Evolutionary conservation across 2,888 invertebrate genomes (phyloP), one percentile per base, ranked within the genome.

Genomic region (Sympetrum striolatum): DNA sequence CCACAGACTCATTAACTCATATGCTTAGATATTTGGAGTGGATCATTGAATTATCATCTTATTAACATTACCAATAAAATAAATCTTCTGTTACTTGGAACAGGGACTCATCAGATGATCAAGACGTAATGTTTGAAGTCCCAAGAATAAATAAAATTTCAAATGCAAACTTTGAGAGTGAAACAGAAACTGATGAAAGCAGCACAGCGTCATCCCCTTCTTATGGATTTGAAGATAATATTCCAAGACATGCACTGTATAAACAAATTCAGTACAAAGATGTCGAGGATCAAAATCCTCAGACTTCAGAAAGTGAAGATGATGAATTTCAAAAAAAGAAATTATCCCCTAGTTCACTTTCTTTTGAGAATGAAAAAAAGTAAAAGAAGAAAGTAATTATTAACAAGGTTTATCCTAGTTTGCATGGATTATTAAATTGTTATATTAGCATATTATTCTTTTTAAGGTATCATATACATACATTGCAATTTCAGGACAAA

Each of bases 51-150:
- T 53, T 53, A 53, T 53, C 15, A 53, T 18, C 18, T 1, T 3
- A 53, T 18, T 53, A 1, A 14, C 15, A 18, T 18, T 18, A 53
- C 18, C 53, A 53, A 44, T 44, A 44, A 53, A 18, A 18, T 53
- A 18, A 31, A 31, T 58, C 15, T 82, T 82, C 82, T 25, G 3
- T 60, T 39, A 15, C 35, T n/a, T 64, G 18, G 37, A 73, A 60
- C n/a, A 86, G 86, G n/a, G 86, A 86, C 31, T 86, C 86, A 35
- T 86, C 86, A 31, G 86, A 86, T 39, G 60, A 60, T 8, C 86
- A 35, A 8, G n/a, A 86, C 22, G 35, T 8, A 14, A 37, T 0
- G 10, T 22, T 4, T 15, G 35, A 35, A 10, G 37, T 35, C 8
- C 12, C 58, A 35, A 60, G n/a, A 31, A 60, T 12, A n/a, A 82